phyloP scores from a whole-genome alignment of 64 coral and sea anemone genomes.

The Platygyra sinensis region DNA sequence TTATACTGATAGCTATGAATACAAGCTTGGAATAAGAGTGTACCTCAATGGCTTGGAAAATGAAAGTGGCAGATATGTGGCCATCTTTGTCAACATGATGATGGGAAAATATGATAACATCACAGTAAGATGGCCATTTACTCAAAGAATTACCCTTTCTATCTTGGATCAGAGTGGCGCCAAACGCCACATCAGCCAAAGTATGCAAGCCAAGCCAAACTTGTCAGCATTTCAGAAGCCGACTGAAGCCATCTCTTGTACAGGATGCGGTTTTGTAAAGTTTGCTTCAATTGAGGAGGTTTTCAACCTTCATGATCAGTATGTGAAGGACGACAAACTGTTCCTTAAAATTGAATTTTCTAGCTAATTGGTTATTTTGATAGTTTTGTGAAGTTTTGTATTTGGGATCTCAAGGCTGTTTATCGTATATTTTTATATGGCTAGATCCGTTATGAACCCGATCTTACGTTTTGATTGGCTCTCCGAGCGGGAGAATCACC shows the following conservation, averaged over 20 bases:
- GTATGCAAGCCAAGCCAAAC: background rate
- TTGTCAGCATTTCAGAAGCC: background rate
- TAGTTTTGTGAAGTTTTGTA: background rate
- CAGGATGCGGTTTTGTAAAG: background rate
- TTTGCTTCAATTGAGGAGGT: background rate
- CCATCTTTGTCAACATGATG: background rate
- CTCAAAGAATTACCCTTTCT: background rate
- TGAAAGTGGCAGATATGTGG: background rate
- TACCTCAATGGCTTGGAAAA: background rate
- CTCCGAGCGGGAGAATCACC: too few relatives aligned
- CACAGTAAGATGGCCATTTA: background rate
- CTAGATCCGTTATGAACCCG: too few relatives aligned
- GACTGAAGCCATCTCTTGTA: background rate
- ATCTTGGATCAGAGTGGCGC: background rate
- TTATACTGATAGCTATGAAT: background rate
- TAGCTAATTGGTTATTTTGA: background rate
- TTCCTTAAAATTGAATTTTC: background rate
- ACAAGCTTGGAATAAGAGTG: background rate
- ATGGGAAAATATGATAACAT: background rate
- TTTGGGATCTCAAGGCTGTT: too few relatives aligned
- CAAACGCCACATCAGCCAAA: background rate
- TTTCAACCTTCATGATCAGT: background rate
- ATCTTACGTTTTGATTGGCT: too few relatives aligned
- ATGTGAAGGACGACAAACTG: background rate
- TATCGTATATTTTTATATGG: too few relatives aligned